Evolutionary conservation across 2,113 vertebrate genomes (phyloP).

Genomic region (Vulpes vulpes): DNA sequence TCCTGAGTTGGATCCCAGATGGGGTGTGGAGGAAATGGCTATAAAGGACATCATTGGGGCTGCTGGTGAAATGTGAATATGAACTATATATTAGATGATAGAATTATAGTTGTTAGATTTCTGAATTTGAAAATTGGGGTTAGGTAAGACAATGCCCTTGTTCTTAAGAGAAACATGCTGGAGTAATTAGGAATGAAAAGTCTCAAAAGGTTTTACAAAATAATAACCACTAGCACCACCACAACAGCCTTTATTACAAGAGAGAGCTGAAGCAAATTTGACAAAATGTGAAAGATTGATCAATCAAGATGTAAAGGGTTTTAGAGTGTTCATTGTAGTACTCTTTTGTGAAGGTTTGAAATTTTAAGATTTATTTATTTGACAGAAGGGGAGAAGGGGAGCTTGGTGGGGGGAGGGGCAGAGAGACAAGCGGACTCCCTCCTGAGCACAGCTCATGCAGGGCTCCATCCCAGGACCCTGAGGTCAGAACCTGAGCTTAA

Average conservation of each 20-base stretch:
- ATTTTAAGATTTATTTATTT: background rate
- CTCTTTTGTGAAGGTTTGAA: background rate
- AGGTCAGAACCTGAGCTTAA: background rate
- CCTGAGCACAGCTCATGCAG: background rate
- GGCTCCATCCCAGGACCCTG: background rate
- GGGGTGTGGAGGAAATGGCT: background rate
- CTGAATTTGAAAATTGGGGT: conserved; percentile 10
- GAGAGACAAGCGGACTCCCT: background rate
- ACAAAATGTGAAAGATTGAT: conserved; percentile 30
- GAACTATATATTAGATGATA: background rate
- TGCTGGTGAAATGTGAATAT: background rate
- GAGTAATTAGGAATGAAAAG: conserved; percentile 41
- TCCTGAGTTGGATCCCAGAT: background rate
- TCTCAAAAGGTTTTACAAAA: background rate
- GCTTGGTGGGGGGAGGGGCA: background rate
- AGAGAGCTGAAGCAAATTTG: conserved; percentile 18
- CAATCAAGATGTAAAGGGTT: background rate
- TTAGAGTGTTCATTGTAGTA: background rate
- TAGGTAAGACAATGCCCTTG: background rate
- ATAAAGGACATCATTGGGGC: background rate
- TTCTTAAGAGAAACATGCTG: background rate
- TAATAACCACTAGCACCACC: background rate
- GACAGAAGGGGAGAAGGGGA: background rate
- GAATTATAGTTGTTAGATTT: background rate
- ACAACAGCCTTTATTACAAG: background rate